phyloP scores from a whole-genome alignment of 1,140 invertebrate genomes.

The Bombyx mandarina region DNA sequence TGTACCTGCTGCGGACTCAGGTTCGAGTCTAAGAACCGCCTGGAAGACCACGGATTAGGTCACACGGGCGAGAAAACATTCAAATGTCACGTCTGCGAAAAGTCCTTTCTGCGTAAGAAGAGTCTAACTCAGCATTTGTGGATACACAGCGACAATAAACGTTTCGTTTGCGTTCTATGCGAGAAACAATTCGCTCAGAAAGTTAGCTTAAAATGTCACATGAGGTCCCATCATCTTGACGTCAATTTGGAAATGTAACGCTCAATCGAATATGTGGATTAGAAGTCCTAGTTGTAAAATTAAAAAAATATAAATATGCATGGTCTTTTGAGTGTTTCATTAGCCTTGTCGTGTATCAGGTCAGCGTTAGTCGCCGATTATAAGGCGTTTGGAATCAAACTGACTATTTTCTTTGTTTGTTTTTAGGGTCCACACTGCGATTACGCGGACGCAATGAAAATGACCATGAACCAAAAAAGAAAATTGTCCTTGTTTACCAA shows the following conservation, averaged over 20 bases:
- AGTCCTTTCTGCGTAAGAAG: constrained; percentile 62
- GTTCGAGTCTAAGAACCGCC: constrained; percentile 29
- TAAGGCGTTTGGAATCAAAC: constrained; percentile 8
- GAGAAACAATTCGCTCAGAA: constrained; percentile 70
- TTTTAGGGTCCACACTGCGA: constrained; percentile 61
- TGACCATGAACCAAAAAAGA: constrained; percentile 46
- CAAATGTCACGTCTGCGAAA: constrained; percentile 56
- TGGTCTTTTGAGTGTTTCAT: too few relatives aligned
- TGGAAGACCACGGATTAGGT: constrained; percentile 40
- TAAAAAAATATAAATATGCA: too few relatives aligned
- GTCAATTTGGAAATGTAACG: constrained; percentile 21
- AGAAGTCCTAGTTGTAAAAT: too few relatives aligned
- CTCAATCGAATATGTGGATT: too few relatives aligned
- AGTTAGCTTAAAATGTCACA: constrained; percentile 47
- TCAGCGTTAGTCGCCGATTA: too few relatives aligned
- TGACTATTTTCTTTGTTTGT: constrained; percentile 61
- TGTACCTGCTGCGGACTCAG: constrained; percentile 47
- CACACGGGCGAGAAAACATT: constrained; percentile 52
- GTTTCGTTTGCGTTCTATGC: constrained; percentile 60
- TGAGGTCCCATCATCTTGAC: constrained; percentile 45
- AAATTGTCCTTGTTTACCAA: constrained; percentile 55
- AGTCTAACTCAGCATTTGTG: constrained; percentile 69
- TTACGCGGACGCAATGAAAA: constrained; percentile 42
- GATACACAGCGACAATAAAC: constrained; percentile 53
- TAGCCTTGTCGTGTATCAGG: too few relatives aligned